These are phyloP conservation scores for Congeria kusceri DNA, from an alignment of 2,888 invertebrate species.

Conservation along the genomic window DNA sequence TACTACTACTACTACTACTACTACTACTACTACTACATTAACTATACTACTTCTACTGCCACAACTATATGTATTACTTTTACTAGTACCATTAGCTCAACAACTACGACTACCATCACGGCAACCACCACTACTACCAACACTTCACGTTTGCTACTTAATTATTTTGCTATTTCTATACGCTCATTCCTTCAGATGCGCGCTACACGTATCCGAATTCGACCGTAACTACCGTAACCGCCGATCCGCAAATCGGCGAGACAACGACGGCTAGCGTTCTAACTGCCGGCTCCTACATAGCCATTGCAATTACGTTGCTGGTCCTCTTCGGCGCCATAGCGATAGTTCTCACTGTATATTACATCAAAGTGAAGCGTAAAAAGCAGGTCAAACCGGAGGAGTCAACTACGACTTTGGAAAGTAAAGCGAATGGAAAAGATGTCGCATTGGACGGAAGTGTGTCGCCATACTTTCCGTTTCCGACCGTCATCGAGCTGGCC, in stretches of 20 bases:
- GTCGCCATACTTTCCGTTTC: slow-evolving; percentile 64
- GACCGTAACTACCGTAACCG: slow-evolving; percentile 18
- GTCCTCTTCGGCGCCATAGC: slow-evolving; percentile 43
- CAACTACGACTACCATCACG: too few relatives aligned
- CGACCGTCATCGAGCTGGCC: slow-evolving; percentile 67
- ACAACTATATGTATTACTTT: too few relatives aligned
- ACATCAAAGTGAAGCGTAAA: slow-evolving; percentile 56
- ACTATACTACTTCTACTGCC: too few relatives aligned
- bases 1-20: too few relatives aligned
- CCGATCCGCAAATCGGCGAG: background rate
- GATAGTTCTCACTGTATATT: slow-evolving; percentile 50
- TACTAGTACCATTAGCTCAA: too few relatives aligned
- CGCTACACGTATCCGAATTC: slow-evolving; percentile 1
- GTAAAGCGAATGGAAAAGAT: slow-evolving; percentile 45
- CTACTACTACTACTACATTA: too few relatives aligned
- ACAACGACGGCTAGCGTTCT: slow-evolving; percentile 15
- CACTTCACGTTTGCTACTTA: too few relatives aligned
- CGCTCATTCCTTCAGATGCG: background rate
- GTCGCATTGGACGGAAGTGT: slow-evolving; percentile 53
- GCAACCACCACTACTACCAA: too few relatives aligned
- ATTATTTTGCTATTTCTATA: too few relatives aligned
- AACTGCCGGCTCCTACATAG: slow-evolving; percentile 46
- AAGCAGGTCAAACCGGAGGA: slow-evolving; percentile 46
- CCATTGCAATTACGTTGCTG: slow-evolving; percentile 53
- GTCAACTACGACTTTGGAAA: slow-evolving; percentile 29